These are phyloP conservation scores for Diorhabda elongata DNA, from an alignment of 1,140 invertebrate species.

Conservation along the genomic window DNA sequence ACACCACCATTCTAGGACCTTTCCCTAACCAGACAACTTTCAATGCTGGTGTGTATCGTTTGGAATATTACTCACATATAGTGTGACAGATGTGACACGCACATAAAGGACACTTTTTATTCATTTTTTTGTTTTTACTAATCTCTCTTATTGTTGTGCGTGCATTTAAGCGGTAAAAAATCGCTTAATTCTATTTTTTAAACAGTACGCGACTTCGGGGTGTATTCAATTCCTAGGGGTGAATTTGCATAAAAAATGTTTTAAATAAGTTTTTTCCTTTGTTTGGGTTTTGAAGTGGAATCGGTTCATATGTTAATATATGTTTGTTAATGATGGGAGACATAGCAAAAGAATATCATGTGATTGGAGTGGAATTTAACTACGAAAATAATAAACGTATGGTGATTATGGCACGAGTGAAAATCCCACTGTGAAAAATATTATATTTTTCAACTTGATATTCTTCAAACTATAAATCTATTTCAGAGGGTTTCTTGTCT, in stretches of 20 bases:
- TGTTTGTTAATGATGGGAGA: too few relatives aligned
- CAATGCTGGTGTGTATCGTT: not conserved
- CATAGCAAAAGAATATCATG: too few relatives aligned
- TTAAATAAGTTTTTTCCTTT: not conserved
- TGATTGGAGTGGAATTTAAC: too few relatives aligned
- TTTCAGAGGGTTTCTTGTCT: too few relatives aligned
- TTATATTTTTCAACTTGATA: too few relatives aligned
- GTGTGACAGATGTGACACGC: not conserved
- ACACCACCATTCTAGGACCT: not conserved
- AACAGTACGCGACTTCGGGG: not conserved
- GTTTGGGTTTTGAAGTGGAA: not conserved
- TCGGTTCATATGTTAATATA: not conserved
- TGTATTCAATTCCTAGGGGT: too few relatives aligned
- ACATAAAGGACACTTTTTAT: not conserved
- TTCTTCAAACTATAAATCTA: too few relatives aligned
- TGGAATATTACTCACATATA: slow-evolving; percentile 1
- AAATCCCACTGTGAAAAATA: too few relatives aligned
- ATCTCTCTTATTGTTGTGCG: not conserved
- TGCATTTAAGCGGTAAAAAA: slow-evolving; percentile 2
- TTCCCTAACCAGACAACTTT: not conserved
- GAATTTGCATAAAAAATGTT: not conserved
- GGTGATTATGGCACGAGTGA: too few relatives aligned
- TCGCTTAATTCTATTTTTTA: not conserved
- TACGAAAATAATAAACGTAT: too few relatives aligned
- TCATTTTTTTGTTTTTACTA: not conserved